Percentiles rank a stretch among this genome's conserved stretches.
These are phyloP conservation scores for Pogonus chalceus DNA, from an alignment of 1,140 invertebrate species.

Conservation along the genomic window DNA sequence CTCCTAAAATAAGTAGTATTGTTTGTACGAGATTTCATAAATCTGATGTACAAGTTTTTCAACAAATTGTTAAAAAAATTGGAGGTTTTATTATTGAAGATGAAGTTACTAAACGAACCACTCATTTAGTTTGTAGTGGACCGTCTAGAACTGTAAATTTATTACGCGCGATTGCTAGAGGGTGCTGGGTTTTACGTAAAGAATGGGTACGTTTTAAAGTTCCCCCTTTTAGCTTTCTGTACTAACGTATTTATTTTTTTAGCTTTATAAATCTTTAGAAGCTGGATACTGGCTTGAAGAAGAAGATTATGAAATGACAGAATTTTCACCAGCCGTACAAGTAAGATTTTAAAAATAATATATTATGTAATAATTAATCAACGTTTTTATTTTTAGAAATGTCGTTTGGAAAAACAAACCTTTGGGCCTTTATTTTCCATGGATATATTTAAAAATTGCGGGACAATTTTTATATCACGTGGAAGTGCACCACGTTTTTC, in stretches of 20 bases:
- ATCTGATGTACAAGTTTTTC: constrained; percentile 22
- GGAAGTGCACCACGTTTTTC: constrained; percentile 29
- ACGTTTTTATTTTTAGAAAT: constrained; percentile 33
- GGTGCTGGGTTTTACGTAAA: constrained; percentile 43
- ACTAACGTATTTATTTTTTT: constrained; percentile 18
- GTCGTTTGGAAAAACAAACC: constrained; percentile 38
- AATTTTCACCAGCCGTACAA: constrained; percentile 41
- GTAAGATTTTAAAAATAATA: constrained; percentile 23
- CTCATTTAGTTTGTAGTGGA: constrained; percentile 42
- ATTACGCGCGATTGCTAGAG: constrained; percentile 40
- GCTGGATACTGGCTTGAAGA: constrained; percentile 40
- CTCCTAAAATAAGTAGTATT: constrained; percentile 20
- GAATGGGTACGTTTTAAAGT: constrained; percentile 38
- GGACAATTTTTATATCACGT: constrained; percentile 37
- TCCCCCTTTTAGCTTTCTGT: constrained; percentile 5
- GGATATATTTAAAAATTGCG: constrained; percentile 38
- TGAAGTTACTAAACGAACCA: constrained; percentile 39
- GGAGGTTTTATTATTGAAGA: constrained; percentile 38
- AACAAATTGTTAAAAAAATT: constrained; percentile 37
- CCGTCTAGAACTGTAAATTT: constrained; percentile 44
- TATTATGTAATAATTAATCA: constrained; percentile 12
- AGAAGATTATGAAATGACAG: constrained; percentile 39
- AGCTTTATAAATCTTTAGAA: constrained; percentile 37
- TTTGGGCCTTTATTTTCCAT: constrained; percentile 38
- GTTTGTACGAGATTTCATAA: constrained; percentile 30